Evolutionary conservation across 2,113 vertebrate genomes (phyloP), one percentile per base, ranked within the genome.

Genomic region (Chaetura pelagica): DNA sequence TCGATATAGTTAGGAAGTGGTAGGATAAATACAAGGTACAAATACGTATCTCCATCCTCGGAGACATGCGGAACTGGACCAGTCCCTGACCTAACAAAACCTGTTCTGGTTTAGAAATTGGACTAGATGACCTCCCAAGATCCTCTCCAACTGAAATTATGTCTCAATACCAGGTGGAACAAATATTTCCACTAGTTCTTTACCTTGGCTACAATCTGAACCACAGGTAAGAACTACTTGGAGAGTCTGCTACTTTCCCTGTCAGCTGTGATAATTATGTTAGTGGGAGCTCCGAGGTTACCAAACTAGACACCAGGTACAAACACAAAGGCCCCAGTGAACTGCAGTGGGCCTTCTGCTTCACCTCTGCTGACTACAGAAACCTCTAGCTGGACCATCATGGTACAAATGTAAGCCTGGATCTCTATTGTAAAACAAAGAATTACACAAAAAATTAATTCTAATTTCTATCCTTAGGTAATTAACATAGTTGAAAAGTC

Each of bases 51-150:
- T 66, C 42, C 49, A n/a, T 6, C 42, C 76, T 7, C 15, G n/a
- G 32, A 51, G 35, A 46, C 12, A 73, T 0, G 9, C 5, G 68
- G 44, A 82, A 63, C 29, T 1, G 9, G 38, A 30, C 4, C 67
- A 42, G 63, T 10, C 30, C 21, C 12, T 1, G 1, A 8, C 1
- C 29, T 42, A 63, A 69, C 8, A 21, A 62, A 30, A 40, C 16
- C 23, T 7, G 6, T 54, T 46, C 32, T 0, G 0, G 46, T 27
- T 4, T 38, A 42, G 26, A 20, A 49, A 40, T 13, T 40, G 54
- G 8, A 24, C 19, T 40, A 62, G 6, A 4, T 30, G 24, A 87
- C 18, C 59, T 55, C 32, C 38, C 11, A 85, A 24, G 20, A 24
- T 52, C 21, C 27, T 40, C 77, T 42, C 35, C 64, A 78, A 2